Evolutionary conservation across 2,797 vertebrate genomes (phyloP), one percentile per base, ranked within the genome.

Genomic region (Sebastes steindachneri): DNA sequence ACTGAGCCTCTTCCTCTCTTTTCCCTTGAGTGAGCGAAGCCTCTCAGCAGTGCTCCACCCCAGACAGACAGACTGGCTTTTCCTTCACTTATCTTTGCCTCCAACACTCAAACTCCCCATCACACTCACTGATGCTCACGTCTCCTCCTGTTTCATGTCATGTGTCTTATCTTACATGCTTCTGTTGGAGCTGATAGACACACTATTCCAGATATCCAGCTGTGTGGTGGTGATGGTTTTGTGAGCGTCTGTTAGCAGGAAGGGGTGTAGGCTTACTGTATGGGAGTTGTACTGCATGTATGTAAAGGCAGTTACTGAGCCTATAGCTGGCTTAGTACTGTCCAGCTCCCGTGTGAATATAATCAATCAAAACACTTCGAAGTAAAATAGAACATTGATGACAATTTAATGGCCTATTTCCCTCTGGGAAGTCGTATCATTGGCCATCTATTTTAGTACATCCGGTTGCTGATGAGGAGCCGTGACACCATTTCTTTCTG

Each of bases 391-490:
- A 64, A 14, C 21, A 60, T 65, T 83, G 11, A 76, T 84, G 66
- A 68, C 51, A 65, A 5, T 71, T 83, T 86, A 79, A 79, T 76
- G 54, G 60, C 66, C 11, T n/a, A 8, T 77, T 90, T 88, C 65
- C 86, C 68, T 79, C 14, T 73, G 67, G 67, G 66, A 82, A 41
- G 59, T 67, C 1, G 1, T 41, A 77, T 85, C 55, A 41, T 68
- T 73, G 29, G 58, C 45, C 41, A 17, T 79, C 66, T 86, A 79
- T 85, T 90, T 83, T 51, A 67, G 60, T 28, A 81, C 85, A 92
- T 95, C 88, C 86, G 88, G 37, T 88, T 78, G 58, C 68, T 7
- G 48, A 67, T 71, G 69, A 86, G 74, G 10, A n/a, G 63, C 64
- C 1, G 3, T 70, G 65, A 78, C 76, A 48, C 28, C 3, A n/a